Percentiles rank a stretch among this genome's conserved stretches.
phyloP scores from a whole-genome alignment of 2,113 vertebrate genomes.

The Plotosus lineatus region DNA sequence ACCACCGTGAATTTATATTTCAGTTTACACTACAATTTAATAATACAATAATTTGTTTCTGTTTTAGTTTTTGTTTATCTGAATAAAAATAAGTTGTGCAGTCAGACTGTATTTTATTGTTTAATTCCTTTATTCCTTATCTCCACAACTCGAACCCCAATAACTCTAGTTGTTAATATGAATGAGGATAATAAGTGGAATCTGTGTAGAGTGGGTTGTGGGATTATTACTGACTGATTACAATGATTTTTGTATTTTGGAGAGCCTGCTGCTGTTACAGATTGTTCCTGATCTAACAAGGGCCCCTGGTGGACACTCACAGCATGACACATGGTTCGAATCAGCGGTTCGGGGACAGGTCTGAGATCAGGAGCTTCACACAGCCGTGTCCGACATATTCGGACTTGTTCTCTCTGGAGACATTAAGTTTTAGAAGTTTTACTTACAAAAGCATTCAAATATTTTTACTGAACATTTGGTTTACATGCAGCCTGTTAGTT shows the following conservation, averaged over 20 bases:
- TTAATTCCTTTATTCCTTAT: no score
- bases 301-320: conserved; percentile 50
- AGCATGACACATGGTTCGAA: neutral
- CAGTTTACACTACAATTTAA: no score
- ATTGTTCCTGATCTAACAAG: conserved; percentile 44
- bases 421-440: neutral
- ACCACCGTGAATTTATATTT: no score
- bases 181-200: no score
- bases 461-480: neutral
- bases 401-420: neutral
- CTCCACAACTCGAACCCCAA: no score
- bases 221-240: neutral
- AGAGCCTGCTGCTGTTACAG: neutral
- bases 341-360: neutral
- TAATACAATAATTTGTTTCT: no score
- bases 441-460: neutral
- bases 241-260: neutral
- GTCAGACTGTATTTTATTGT: no score
- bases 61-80: no score
- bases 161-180: no score
- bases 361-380: neutral
- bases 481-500: neutral
- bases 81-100: no score
- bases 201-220: neutral
- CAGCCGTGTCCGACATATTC: neutral